Base-by-base conservation (phyloP, 2,797 vertebrate genomes). In the Lates japonicus region DNA sequence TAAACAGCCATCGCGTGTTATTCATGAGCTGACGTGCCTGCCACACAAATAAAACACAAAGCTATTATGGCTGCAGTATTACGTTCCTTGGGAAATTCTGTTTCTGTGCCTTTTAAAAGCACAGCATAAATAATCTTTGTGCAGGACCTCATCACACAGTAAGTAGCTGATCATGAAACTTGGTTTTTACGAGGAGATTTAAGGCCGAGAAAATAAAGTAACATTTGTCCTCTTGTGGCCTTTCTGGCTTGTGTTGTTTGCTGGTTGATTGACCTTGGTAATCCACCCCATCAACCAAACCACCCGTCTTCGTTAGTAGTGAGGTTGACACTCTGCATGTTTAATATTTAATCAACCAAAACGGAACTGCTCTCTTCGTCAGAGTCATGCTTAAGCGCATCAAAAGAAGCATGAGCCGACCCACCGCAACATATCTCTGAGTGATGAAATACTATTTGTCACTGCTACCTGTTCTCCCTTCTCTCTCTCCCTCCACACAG, bases 361-460 rank as follows among this genome's bases (percentile, higher is more conserved):
- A 62, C 63, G 33, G 78, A 81, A 77, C 13, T 22, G 31, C 52
- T 70, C 35, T 9, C 55, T 66, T 65, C 11, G 11, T 85, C 72
- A 52, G 75, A 85, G 35, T 25, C 60, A 35, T 14, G 33, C 78
- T 52, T 69, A n/a, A n/a, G n/a, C n/a, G 70, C 62, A 92, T 88
- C 72, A 85, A 87, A 85, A 68, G 55, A 29, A 33, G 3, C 61
- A 69, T 2, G 39, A 85, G n/a, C 68, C 66, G 81, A 66, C 84
- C 54, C 57, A 1, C 63, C 66, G 33, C 86, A 80, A 60, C 22
- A 66, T 78, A 39, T 83, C 76, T 52, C 70, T 72, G 49, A 88
- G 89, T 92, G 74, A 91, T 88, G 82, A 87, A 92, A 90, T 79
- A 72, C 37, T 65, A 51, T 61, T 70, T 54, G 4, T 63, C 58